Conservation (phyloP, 2,888 invertebrate genomes). For the Tipula helvola region DNA sequence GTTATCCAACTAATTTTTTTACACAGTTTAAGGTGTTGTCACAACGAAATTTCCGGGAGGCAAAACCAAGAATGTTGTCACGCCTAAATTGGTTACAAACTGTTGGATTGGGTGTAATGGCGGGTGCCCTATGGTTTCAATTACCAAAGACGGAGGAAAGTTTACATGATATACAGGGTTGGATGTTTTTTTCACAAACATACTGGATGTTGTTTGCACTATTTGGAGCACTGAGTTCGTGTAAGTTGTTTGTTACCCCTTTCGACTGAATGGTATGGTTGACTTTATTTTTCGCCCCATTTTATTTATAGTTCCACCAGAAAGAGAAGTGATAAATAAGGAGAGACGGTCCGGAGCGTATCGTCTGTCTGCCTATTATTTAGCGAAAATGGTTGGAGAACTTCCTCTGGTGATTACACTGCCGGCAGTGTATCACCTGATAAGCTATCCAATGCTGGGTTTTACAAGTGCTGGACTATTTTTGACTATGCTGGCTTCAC, state of each 20-base stretch:
- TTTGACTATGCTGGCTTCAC: constrained; percentile 52
- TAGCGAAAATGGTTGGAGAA: constrained; percentile 73
- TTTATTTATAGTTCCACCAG: constrained; percentile 51
- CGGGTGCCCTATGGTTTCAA: constrained; percentile 68
- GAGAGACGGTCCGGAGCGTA: constrained; percentile 68
- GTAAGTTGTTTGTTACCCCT: constrained; percentile 37
- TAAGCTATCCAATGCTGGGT: constrained; percentile 66
- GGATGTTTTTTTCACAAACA: constrained; percentile 73
- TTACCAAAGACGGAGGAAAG: constrained; percentile 61
- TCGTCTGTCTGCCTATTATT: constrained; percentile 64
- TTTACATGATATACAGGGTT: constrained; percentile 64
- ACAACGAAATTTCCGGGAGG: constrained; percentile 62
- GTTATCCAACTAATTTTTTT: constrained; percentile 66
- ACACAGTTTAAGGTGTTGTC: constrained; percentile 66
- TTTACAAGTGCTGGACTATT: constrained; percentile 46
- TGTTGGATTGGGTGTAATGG: constrained; percentile 54
- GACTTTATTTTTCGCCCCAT: too few species aligned
- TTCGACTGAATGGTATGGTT: not conserved
- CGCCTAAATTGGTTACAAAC: constrained; percentile 68
- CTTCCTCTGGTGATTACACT: constrained; percentile 59
- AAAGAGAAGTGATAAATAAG: constrained; percentile 66
- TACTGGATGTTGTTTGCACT: constrained; percentile 74
- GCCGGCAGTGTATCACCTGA: constrained; percentile 61
- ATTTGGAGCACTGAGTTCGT: constrained; percentile 65
- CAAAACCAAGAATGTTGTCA: constrained; percentile 60